phyloP scores from a whole-genome alignment of 2,888 invertebrate species.

The Mantis religiosa region DNA sequence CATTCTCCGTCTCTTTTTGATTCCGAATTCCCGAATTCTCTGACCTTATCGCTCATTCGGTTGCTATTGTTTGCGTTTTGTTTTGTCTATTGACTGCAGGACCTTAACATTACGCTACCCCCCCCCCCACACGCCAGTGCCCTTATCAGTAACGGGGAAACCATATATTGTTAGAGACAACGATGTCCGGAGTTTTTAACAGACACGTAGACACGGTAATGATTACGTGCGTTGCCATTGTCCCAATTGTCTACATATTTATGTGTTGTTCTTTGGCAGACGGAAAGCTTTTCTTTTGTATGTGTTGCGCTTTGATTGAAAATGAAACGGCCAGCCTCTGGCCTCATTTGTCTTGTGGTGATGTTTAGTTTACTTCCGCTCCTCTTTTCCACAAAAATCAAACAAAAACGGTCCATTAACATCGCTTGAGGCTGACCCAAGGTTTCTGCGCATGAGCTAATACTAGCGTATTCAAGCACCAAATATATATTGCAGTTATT shows the following conservation, averaged over 20 bases:
- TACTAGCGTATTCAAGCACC: too few species aligned
- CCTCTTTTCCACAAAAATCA: too few species aligned
- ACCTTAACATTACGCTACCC: background rate
- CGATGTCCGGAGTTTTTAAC: background rate
- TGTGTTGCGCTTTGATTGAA: background rate
- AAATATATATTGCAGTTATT: too few species aligned
- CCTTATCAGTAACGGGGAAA: background rate
- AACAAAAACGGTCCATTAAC: too few species aligned
- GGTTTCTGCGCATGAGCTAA: too few species aligned
- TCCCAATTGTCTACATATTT: constrained; percentile 8
- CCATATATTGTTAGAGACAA: background rate
- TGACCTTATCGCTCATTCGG: background rate
- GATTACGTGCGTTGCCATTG: background rate
- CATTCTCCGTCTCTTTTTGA: background rate
- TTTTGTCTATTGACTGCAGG: background rate
- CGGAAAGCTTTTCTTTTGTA: background rate
- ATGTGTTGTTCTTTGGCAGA: background rate
- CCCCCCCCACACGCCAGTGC: too few species aligned
- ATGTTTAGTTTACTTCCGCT: too few species aligned
- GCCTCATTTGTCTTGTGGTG: background rate
- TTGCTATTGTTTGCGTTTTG: background rate
- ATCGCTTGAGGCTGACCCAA: too few species aligned
- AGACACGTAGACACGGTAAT: background rate
- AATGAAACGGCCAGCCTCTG: background rate
- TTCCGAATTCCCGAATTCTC: background rate